Evolutionary conservation across 64 coral and sea anemone genomes (phyloP), one percentile per base, ranked within the genome.

Genomic region (Dendrophyllia cribrosa): DNA sequence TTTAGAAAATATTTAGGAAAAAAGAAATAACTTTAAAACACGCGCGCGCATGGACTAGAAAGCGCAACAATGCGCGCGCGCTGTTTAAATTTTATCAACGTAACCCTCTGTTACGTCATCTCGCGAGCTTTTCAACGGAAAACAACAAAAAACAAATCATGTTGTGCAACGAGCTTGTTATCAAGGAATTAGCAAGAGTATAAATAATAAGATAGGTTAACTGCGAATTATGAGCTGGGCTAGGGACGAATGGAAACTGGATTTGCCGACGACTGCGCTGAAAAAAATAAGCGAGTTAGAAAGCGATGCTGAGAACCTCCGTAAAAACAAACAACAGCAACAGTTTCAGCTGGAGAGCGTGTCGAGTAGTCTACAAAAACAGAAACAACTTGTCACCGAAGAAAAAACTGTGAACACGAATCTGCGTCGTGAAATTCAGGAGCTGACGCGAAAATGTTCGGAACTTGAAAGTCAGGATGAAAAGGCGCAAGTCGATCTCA

Each of bases 211-310:
- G 4, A 50, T 20, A 19, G 26, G 16, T 6, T 19, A 44, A 24
- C 1, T 63, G 45, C n/a, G 15, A 55, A 86, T 16, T 25, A 97
- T 97, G 95, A 97, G 95, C 50, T 97, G 95, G 95, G 91, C 92
- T 76, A 97, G 93, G 44, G 95, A 97, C 17, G 95, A 97, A 72
- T 97, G 95, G 95, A 97, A 97, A 63, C 82, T 94, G 20, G 88
- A 97, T 91, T 91, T 97, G 52, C 83, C 95, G 9, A 43, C 88
- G 4, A 75, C 72, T 51, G 92, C 86, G 45, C 83, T 94, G 68
- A 83, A 89, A 44, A 97, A 94, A 12, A 97, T 97, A 43, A 79
- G 52, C 50, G 88, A 97, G 58, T 19, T 97, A 48, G 95, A 97
- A 86, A 94, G 94, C 16, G 95, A 97, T 26, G 56, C 55, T 24